Evolutionary conservation across 2,888 invertebrate species (phyloP), one percentile per base, ranked within the genome.

Genomic region (Carcina quercana): DNA sequence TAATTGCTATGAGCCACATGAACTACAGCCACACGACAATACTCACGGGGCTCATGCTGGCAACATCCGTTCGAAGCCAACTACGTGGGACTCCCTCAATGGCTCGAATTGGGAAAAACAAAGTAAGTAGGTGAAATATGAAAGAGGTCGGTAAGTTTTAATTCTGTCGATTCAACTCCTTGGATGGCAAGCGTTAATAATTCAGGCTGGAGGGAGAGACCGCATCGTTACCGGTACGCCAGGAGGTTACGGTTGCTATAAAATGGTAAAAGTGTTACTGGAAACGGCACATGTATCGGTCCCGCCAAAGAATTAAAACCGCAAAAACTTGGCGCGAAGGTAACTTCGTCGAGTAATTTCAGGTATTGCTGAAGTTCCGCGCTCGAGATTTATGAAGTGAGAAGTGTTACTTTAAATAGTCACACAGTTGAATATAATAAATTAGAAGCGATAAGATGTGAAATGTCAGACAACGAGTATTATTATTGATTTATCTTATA

Each of bases 91-190:
- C 29, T 19, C 43, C 43, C 31, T 13, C 31, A 14, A 33, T 25
- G 35, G 25, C 12, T 15, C 13, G 25, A 31, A 37, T 34, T 27
- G 36, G 25, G 32, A 36, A 47, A n/a, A 46, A 49, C 35, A 47
- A 38, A 48, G 43, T 59, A 59, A 65, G 55, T 60, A 56, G 56
- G 63, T 70, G 67, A 73, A 74, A 68, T 73, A 72, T 76, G 69
- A 70, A 74, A 67, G 61, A 70, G 61, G 59, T 64, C 41, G 53
- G 65, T 64, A 71, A 74, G 70, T 78, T 75, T 76, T 76, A 78
- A 76, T 78, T 73, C 65, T 63, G 73, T 67, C 69, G 68, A 74
- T 75, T 70, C 71, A 74, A 76, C 65, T 76, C 69, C 65, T 66
- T 57, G 62, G 71, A 78, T 75, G 69, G 71, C 71, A 57, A 49